Evolutionary conservation across 2,888 invertebrate species (phyloP).

Genomic region (Eremobia ochroleuca): DNA sequence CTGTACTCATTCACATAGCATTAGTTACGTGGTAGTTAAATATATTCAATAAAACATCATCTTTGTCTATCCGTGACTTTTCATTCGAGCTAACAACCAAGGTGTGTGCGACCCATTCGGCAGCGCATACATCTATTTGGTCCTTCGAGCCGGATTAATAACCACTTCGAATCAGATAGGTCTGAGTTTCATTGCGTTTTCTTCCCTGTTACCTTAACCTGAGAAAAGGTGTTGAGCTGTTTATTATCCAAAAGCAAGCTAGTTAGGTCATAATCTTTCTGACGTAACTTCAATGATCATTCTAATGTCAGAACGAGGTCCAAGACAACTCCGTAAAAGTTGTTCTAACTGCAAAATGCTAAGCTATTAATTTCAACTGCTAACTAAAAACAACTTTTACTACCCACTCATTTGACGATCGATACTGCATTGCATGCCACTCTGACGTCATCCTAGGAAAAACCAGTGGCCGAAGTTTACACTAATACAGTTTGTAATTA

Average conservation of each 20-base stretch:
- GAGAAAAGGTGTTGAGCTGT: background rate
- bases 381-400: conserved; percentile 24
- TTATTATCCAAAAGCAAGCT: background rate
- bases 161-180: background rate
- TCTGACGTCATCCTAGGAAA: conserved; percentile 50
- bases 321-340: background rate
- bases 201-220: background rate
- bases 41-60: background rate
- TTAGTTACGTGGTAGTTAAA: background rate
- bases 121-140: background rate
- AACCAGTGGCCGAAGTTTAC: conserved; percentile 35
- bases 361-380: conserved; percentile 15
- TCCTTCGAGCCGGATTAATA: background rate
- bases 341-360: background rate
- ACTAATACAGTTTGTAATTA: conserved; percentile 22
- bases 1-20: background rate
- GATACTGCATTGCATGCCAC: conserved; percentile 41
- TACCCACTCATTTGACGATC: conserved; percentile 22
- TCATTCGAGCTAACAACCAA: background rate
- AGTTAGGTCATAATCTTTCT: background rate
- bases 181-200: background rate
- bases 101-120: background rate
- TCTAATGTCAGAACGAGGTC: background rate
- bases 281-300: background rate
- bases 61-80: background rate